Base-by-base conservation (phyloP, 2,888 invertebrate species). In the Heliconius aoede region DNA sequence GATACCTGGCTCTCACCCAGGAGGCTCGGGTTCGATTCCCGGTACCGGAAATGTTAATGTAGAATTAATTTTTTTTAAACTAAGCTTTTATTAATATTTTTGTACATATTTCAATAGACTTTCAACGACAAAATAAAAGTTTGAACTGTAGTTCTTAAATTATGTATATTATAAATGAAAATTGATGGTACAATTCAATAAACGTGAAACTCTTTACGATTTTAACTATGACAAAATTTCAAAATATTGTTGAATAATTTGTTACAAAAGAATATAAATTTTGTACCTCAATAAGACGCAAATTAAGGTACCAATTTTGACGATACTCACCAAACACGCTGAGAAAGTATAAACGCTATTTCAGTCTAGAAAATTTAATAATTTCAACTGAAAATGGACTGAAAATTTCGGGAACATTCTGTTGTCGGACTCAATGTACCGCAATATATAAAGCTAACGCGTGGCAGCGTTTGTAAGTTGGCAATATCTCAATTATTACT, bases 21-120 rank as follows among this genome's bases (percentile, higher is more conserved):
- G 95, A 96, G 95, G 95, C 95, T 95, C 95, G 95, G 95, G 95
- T 96, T 95, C 95, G 95, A 96, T 95, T 95, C 95, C 95, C 95
- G 95, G 95, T 95, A 95, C 74, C 80, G 79, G 78, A 74, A 78
- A n/a, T n/a, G n/a, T n/a, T n/a, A n/a, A n/a, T n/a, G n/a, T n/a
- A n/a, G n/a, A n/a, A n/a, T n/a, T n/a, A n/a, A n/a, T 8, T 8
- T 32, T 32, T 32, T 8, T 32, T 9, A 8, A 32, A 32, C 32
- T 7, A 7, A 1, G 32, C 32, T 32, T 32, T 1, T 32, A 32
- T 32, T 32, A 32, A 8, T 1, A 8, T 32, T 30, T 32, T 32
- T 32, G 9, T 2, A 32, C 32, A 32, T 32, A 32, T 32, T 32
- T 32, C 32, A 32, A 32, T 9, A 32, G 8, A 32, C 1, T 32